These are phyloP conservation scores for Intoshia linei DNA, from an alignment of 1,140 invertebrate genomes.

Conservation along the genomic window DNA sequence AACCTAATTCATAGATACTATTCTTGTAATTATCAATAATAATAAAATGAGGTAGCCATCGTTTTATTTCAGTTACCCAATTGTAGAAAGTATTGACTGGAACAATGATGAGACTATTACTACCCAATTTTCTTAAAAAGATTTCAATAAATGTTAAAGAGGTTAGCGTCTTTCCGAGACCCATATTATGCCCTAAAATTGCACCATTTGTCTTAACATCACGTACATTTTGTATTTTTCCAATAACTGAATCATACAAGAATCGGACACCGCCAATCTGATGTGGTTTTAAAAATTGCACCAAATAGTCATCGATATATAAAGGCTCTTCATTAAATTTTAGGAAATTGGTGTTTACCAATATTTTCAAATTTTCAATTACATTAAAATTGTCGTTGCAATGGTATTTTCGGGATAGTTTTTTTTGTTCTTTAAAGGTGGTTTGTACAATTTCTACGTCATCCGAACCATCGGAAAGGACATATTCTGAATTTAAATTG, in stretches of 20 bases:
- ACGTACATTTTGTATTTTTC: conserved; percentile 47
- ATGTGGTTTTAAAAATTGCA: no score
- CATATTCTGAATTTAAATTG: no score
- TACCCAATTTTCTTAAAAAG: conserved; percentile 55
- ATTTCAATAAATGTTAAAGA: conserved; percentile 73
- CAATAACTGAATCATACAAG: conserved; percentile 73
- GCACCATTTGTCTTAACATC: conserved; percentile 63
- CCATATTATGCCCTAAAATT: conserved; percentile 92
- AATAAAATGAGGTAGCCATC: conserved; percentile 45
- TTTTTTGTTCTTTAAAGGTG: no score
- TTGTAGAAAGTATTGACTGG: conserved; percentile 95
- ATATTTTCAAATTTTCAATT: no score
- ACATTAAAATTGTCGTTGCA: no score
- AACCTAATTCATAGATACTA: neutral
- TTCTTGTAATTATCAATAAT: neutral
- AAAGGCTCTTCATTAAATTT: no score
- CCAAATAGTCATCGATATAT: no score
- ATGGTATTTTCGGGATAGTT: no score
- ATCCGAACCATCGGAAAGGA: no score
- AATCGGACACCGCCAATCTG: conserved; percentile 77
- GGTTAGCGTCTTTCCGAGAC: conserved; percentile 61
- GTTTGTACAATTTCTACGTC: no score
- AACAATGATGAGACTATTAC: conserved; percentile 63
- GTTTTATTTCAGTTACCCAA: conserved; percentile 82
- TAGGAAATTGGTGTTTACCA: no score